A percentile compares a stretch with the other conserved stretches of the same genome.
Evolutionary conservation across 2,888 invertebrate genomes (phyloP).

Genomic region (Acholoe squamosa): DNA sequence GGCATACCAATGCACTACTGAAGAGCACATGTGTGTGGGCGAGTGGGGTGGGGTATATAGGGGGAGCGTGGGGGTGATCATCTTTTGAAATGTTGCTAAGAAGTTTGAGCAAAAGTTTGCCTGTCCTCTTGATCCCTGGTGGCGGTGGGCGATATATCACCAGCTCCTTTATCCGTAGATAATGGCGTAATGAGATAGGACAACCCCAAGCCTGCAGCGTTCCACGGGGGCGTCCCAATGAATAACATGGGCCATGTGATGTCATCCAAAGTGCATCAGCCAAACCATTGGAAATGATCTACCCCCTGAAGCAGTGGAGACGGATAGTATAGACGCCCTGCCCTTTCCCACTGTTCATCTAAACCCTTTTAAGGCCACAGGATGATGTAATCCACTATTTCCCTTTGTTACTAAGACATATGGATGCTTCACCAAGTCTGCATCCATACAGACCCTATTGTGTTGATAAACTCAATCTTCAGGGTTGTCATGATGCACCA

Average conservation of each 20-base stretch:
- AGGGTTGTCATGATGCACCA: too few species aligned
- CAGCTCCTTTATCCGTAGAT: not conserved
- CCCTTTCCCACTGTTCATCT: too few species aligned
- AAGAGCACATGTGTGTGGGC: not conserved
- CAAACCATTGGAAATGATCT: constrained; percentile 3
- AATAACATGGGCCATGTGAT: not conserved
- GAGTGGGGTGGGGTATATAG: not conserved
- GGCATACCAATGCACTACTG: not conserved
- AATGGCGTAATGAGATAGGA: constrained; percentile 10
- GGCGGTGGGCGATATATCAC: not conserved
- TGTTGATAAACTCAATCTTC: too few species aligned
- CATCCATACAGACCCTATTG: too few species aligned
- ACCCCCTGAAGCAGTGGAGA: not conserved
- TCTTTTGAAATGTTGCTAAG: constrained; percentile 41
- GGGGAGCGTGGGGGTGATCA: not conserved
- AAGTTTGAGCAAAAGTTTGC: constrained; percentile 40
- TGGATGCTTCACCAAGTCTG: too few species aligned
- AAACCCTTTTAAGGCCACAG: too few species aligned
- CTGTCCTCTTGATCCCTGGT: constrained; percentile 34
- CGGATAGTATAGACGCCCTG: too few species aligned
- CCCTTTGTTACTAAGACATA: too few species aligned
- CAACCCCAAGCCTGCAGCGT: not conserved
- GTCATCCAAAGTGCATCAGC: constrained; percentile 9
- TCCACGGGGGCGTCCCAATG: not conserved
- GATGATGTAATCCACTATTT: too few species aligned